A percentile compares a stretch with the other conserved stretches of the same genome.
phyloP scores from a whole-genome alignment of 2,113 vertebrate genomes.

The Setophaga petechia region DNA sequence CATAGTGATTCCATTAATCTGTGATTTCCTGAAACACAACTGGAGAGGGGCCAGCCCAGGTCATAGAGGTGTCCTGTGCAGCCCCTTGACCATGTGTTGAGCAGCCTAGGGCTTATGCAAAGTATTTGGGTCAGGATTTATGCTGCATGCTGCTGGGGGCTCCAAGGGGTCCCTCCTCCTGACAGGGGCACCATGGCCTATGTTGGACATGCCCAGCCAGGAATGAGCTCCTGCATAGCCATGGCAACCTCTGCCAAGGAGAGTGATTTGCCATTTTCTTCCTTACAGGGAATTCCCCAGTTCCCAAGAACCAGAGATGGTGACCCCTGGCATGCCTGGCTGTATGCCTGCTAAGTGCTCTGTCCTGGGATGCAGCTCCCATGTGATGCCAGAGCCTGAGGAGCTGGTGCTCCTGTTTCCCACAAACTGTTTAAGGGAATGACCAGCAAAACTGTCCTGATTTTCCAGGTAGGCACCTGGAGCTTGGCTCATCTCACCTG shows the following conservation, averaged over 20 bases:
- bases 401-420: background rate
- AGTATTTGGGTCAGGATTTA: background rate
- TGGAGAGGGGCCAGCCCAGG: background rate
- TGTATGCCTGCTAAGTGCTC: background rate
- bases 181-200: background rate
- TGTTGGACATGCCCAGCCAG: fast-evolving
- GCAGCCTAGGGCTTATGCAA: background rate
- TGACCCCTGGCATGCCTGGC: background rate
- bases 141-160: background rate
- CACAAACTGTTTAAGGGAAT: background rate
- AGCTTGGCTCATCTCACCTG: background rate
- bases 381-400: background rate
- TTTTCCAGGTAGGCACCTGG: background rate
- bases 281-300: background rate
- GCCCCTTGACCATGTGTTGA: fast-evolving
- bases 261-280: background rate
- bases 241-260: background rate
- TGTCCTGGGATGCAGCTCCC: background rate
- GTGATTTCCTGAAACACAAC: background rate
- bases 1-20: background rate
- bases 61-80: background rate
- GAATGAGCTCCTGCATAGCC: background rate
- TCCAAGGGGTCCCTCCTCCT: background rate
- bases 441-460: background rate
- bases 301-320: background rate